These are phyloP conservation scores for Chaitophorus viminalis DNA, from an alignment of 2,888 invertebrate species.

Conservation along the genomic window DNA sequence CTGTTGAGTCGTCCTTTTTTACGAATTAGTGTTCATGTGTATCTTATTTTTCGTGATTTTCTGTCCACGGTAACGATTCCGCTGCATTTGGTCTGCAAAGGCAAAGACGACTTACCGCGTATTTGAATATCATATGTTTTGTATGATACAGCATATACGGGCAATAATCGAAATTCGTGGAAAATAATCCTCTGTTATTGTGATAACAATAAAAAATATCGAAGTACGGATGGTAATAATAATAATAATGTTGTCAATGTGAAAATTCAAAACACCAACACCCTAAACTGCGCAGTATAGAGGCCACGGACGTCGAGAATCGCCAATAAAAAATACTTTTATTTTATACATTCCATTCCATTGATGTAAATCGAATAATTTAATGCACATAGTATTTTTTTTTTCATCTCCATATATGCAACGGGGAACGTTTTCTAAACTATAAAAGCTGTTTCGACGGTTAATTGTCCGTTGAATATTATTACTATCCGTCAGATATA, in stretches of 20 bases:
- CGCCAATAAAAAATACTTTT: not conserved
- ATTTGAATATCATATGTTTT: not conserved
- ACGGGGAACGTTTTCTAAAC: no score
- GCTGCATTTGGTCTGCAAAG: not conserved
- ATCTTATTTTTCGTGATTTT: not conserved
- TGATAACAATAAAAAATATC: not conserved
- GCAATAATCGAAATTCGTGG: not conserved
- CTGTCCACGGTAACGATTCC: not conserved
- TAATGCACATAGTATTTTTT: not conserved
- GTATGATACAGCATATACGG: not conserved
- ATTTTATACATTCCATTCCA: not conserved
- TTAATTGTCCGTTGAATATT: no score
- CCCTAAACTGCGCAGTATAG: not conserved
- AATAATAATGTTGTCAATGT: not conserved
- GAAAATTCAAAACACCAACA: not conserved
- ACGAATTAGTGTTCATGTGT: not conserved
- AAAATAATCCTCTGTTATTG: not conserved
- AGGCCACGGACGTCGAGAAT: not conserved
- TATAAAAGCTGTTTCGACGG: no score
- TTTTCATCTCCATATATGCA: no score
- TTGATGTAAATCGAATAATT: not conserved
- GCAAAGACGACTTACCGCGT: not conserved
- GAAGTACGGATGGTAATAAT: not conserved
- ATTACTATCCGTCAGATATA: no score
- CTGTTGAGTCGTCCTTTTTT: no score